Conservation (phyloP, 1,140 invertebrate species). For the Bombus huntii region DNA sequence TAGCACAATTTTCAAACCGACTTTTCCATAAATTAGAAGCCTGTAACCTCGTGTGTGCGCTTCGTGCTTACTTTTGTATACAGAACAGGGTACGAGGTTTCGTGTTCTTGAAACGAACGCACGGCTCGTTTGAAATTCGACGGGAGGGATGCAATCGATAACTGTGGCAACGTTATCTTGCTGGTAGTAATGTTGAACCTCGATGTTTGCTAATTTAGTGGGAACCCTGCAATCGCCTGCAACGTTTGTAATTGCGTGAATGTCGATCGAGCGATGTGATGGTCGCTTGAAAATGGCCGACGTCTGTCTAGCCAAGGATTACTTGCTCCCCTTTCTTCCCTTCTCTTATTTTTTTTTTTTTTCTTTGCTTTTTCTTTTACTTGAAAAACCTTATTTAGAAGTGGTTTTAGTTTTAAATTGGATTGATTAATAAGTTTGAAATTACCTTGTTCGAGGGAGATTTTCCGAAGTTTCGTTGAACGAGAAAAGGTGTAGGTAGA, state of each 20-base stretch:
- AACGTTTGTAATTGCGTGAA: slow-evolving; percentile 7
- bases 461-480: neutral
- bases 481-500: too few relatives aligned
- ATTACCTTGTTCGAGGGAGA: neutral
- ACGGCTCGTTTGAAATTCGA: neutral
- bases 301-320: neutral
- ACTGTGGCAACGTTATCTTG: slow-evolving; percentile 17
- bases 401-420: neutral
- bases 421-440: neutral
- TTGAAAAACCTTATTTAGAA: neutral
- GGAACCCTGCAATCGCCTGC: neutral
- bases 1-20: neutral
- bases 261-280: neutral
- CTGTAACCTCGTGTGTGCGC: too few relatives aligned
- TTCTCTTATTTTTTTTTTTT: neutral
- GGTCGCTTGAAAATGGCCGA: neutral
- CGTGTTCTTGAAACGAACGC: neutral
- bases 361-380: neutral
- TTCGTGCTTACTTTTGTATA: too few relatives aligned
- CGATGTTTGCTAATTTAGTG: slow-evolving; percentile 16
- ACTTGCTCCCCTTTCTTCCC: neutral
- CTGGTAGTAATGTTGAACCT: slow-evolving; percentile 32
- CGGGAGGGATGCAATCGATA: slow-evolving; percentile 18
- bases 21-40: neutral
- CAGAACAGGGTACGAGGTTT: neutral